Conservation (phyloP, 2,113 vertebrate species). For the Aspidoscelis tigris region DNA sequence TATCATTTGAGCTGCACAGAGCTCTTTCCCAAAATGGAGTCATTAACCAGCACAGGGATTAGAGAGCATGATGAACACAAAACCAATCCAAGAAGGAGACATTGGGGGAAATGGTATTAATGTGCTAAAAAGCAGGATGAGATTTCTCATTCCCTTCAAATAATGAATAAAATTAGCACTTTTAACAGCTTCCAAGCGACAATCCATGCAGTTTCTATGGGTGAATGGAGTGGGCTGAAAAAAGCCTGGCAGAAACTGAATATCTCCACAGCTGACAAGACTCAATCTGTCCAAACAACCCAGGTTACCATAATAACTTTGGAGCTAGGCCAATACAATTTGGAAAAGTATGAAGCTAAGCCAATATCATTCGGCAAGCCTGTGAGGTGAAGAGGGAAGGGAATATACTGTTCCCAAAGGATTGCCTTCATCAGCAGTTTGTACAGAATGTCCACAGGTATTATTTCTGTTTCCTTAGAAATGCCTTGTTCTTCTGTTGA, state of each 20-base stretch:
- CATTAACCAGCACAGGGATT: too few relatives aligned
- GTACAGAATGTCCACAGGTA: constrained; percentile 32
- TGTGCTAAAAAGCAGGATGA: neutral
- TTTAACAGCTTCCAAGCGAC: neutral
- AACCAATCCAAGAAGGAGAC: neutral
- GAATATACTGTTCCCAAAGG: neutral
- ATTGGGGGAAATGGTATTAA: neutral
- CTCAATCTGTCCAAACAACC: neutral
- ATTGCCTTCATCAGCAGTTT: neutral
- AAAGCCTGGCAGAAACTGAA: neutral
- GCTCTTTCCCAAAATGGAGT: neutral
- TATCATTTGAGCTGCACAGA: neutral
- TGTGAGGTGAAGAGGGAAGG: neutral
- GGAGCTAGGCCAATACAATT: neutral
- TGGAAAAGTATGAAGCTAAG: neutral
- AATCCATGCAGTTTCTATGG: neutral
- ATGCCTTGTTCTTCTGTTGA: neutral
- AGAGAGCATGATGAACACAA: neutral
- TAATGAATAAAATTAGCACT: neutral
- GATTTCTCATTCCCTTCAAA: neutral
- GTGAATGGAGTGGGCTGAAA: neutral
- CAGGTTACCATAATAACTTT: neutral
- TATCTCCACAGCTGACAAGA: neutral
- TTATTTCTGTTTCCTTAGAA: neutral
- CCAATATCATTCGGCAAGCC: neutral